A percentile compares a stretch with the other conserved stretches of the same genome.
Evolutionary conservation across 1,140 invertebrate genomes (phyloP).

Genomic region (Dendroctonus ponderosae): DNA sequence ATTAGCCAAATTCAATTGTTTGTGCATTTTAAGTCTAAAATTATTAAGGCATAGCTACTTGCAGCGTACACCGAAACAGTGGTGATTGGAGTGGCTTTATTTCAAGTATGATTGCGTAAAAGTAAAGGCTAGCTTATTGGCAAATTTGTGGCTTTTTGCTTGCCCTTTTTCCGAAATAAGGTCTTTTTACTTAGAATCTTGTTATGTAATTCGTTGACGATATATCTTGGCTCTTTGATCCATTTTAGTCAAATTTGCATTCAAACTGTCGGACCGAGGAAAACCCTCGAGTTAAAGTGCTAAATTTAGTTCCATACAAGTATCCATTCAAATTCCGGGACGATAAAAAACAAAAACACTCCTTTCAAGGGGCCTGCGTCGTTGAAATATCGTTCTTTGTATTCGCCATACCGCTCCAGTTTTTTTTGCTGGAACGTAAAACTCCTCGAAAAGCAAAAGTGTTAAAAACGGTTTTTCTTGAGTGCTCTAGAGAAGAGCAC

Average conservation of each 20-base stretch:
- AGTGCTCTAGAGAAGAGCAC: conserved; percentile 3
- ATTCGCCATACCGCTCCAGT: conserved; percentile 13
- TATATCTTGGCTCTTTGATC: conserved; percentile 3
- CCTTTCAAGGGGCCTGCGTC: conserved; percentile 7
- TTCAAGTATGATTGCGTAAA: too few relatives aligned
- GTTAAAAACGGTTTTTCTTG: conserved; percentile 29
- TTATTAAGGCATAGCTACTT: too few relatives aligned
- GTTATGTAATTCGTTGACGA: not conserved
- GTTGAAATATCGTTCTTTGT: conserved; percentile 22
- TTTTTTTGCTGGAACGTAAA: conserved; percentile 17
- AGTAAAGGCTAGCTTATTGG: too few relatives aligned
- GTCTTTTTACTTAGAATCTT: too few relatives aligned
- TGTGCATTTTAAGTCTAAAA: too few relatives aligned
- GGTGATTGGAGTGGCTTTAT: too few relatives aligned
- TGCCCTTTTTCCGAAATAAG: too few relatives aligned
- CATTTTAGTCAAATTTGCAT: conserved; percentile 19
- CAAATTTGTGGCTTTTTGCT: too few relatives aligned
- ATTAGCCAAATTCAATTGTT: too few relatives aligned
- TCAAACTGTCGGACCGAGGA: conserved; percentile 9
- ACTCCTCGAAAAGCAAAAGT: conserved; percentile 22
- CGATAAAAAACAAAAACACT: conserved; percentile 30
- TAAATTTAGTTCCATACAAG: conserved; percentile 26
- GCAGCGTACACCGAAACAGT: too few relatives aligned
- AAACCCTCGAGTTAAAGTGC: conserved; percentile 17
- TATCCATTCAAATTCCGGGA: conserved; percentile 22